These are phyloP conservation scores for Nibea coibor DNA, from an alignment of 2,113 vertebrate species.

Conservation along the genomic window DNA sequence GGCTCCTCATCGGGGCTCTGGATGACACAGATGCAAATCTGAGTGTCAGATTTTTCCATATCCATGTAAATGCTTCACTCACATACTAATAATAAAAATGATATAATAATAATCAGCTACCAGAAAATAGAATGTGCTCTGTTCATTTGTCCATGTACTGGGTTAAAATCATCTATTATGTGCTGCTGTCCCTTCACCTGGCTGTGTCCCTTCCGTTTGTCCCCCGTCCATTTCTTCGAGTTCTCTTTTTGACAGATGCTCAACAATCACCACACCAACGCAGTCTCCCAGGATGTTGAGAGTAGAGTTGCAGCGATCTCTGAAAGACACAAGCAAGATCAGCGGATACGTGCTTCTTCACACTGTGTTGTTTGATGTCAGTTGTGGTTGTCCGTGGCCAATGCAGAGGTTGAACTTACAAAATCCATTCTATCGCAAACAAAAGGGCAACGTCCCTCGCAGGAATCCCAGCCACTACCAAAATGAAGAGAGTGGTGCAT, in stretches of 20 bases:
- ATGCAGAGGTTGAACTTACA: not conserved
- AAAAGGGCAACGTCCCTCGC: not conserved
- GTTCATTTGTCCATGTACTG: too few species aligned
- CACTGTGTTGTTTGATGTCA: not conserved
- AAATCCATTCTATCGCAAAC: not conserved
- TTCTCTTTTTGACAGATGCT: not conserved
- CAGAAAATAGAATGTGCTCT: too few species aligned
- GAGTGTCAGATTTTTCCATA: too few species aligned
- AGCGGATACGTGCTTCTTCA: too few species aligned
- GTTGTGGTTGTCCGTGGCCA: not conserved
- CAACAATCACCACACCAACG: not conserved
- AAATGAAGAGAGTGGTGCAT: conserved; percentile 17
- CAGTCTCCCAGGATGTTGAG: not conserved
- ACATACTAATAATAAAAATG: too few species aligned
- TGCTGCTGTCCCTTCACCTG: not conserved
- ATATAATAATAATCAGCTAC: too few species aligned
- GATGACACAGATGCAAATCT: not conserved
- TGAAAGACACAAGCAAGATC: not conserved
- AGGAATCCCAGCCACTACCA: not conserved
- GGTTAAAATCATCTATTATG: too few species aligned
- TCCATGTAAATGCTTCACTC: too few species aligned
- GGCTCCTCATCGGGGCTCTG: not conserved
- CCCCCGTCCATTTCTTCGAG: not conserved
- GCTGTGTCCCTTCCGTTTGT: not conserved
- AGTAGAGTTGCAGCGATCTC: not conserved